Percentiles rank a stretch among this genome's conserved stretches.
Evolutionary conservation across 2,888 invertebrate genomes (phyloP).

Genomic region (Drosophila koepferae): DNA sequence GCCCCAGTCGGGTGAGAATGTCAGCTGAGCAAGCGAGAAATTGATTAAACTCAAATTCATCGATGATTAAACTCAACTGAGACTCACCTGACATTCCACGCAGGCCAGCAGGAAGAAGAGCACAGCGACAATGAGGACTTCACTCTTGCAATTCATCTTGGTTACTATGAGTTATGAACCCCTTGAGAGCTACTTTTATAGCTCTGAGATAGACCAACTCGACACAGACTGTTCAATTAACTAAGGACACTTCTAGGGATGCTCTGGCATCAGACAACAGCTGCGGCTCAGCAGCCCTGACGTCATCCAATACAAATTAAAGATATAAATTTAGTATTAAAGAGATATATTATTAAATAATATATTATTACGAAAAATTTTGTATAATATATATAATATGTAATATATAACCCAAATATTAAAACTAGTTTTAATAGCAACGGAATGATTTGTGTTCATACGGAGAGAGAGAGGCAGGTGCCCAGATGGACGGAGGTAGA

Average conservation of each 20-base stretch:
- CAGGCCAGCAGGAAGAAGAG: slow-evolving; percentile 72
- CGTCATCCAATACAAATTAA: slow-evolving; percentile 13
- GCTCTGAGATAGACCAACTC: neutral
- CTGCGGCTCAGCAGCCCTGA: slow-evolving; percentile 8
- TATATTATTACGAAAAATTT: no score
- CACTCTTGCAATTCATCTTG: slow-evolving; percentile 76
- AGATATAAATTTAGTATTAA: neutral
- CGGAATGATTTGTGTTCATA: no score
- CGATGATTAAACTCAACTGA: neutral
- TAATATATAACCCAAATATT: no score
- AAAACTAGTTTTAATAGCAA: no score
- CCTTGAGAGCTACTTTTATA: slow-evolving; percentile 49
- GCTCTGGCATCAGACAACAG: slow-evolving; percentile 12
- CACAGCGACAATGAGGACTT: slow-evolving; percentile 70
- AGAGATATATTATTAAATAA: neutral
- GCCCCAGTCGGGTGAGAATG: slow-evolving; percentile 84
- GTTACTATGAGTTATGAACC: slow-evolving; percentile 19
- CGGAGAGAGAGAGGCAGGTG: no score
- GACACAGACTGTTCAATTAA: slow-evolving; percentile 49
- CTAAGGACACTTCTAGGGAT: slow-evolving; percentile 48
- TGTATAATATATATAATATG: no score
- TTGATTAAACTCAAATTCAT: neutral
- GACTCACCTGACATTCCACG: slow-evolving; percentile 73
- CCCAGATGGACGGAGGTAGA: no score
- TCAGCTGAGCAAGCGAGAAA: slow-evolving; percentile 58